Evolutionary conservation across 2,888 invertebrate genomes (phyloP), one percentile per base, ranked within the genome.

Genomic region (Tryphoninae sp.): DNA sequence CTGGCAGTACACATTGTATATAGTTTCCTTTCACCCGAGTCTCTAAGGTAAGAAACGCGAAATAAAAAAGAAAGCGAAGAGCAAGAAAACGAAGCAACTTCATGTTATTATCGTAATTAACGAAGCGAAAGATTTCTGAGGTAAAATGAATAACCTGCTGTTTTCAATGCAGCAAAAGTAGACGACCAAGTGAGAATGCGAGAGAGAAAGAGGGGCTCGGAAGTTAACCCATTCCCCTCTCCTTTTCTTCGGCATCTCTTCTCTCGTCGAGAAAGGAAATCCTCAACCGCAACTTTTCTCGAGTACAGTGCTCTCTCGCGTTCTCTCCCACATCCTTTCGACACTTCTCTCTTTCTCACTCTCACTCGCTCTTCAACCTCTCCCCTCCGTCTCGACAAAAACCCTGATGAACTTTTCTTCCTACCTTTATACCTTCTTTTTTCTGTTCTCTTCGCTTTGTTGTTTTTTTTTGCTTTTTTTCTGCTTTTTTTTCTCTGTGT

Each of bases 61-160:
- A 53, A 26, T 3, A 51, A 22, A 23, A 13, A 23, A 65, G 16
- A 33, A 68, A 7, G 40, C 33, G 8, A 1, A 45, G 42, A 23
- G 19, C 22, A 4, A 22, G 7, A 45, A 64, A 53, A 40, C 33
- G 33, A 33, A 33, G 49, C 13, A 51, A n/a, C 51, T 33, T 75
- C 55, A 71, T 19, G 26, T 69, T 64, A 75, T 59, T 58, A 77
- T 75, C 53, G 65, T 22, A 73, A 73, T 81, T 53, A 64, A 77
- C 64, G 64, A 64, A 64, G 62, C 67, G 67, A 65, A 61, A 65
- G 65, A 81, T 65, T 59, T 59, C 65, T 42, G 11, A 13, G 16
- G 26, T 33, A 13, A 49, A 69, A 40, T 78, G 64, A 71, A 71
- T 75, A 64, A 71, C 74, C 26, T 45, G n/a, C 61, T 42, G 42